These are phyloP conservation scores for Thereva unica DNA, from an alignment of 2,888 invertebrate genomes.

Conservation along the genomic window DNA sequence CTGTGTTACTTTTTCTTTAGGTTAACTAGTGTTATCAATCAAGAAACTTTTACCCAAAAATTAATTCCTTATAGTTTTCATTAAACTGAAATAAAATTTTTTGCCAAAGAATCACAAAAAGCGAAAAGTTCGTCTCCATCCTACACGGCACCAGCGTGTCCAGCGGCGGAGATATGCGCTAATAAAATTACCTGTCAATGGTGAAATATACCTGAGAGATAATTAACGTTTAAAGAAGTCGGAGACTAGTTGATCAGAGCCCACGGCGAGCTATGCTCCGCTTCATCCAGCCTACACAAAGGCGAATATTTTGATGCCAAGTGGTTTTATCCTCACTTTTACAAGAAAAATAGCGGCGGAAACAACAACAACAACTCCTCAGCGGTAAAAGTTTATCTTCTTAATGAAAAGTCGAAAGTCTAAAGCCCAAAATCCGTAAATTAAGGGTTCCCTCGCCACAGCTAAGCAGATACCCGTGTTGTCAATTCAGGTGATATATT, in stretches of 20 bases:
- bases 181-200: conserved; percentile 43
- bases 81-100: no score
- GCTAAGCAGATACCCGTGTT: background rate
- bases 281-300: conserved; percentile 31
- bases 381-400: conserved; percentile 19
- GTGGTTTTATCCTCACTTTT: background rate
- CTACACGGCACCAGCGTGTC: conserved; percentile 15
- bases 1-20: no score
- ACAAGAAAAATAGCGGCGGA: no score
- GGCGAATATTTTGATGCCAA: conserved; percentile 12
- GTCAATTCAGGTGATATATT: conserved; percentile 24
- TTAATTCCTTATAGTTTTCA: no score
- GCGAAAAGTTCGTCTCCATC: conserved; percentile 3
- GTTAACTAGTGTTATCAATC: no score
- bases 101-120: no score
- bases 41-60: no score
- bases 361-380: background rate
- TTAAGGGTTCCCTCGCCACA: conserved; percentile 7
- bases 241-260: conserved; percentile 39
- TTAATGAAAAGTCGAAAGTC: conserved; percentile 24
- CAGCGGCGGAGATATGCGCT: conserved; percentile 25
- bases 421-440: conserved; percentile 7
- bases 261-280: conserved; percentile 38
- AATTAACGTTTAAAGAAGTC: conserved; percentile 42
- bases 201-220: conserved; percentile 40